These are phyloP conservation scores for Notamacropus eugenii DNA, from an alignment of 2,797 vertebrate genomes.

Conservation along the genomic window DNA sequence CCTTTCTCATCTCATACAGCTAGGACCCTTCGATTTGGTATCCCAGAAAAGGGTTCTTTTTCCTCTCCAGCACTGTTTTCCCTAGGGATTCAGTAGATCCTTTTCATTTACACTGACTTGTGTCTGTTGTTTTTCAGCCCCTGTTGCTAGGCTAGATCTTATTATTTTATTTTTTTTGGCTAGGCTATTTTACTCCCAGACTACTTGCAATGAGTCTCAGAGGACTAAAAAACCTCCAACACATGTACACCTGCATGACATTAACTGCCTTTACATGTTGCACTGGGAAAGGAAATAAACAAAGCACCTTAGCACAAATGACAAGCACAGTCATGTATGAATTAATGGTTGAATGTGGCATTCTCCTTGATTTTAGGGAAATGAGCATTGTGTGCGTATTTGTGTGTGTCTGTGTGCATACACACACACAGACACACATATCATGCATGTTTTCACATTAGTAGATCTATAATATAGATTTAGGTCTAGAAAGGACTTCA, in stretches of 20 bases:
- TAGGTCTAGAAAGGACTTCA: background rate
- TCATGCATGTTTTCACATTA: background rate
- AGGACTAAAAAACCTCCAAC: background rate
- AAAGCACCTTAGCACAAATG: background rate
- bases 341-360: background rate
- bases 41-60: background rate
- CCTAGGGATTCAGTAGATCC: background rate
- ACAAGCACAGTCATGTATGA: background rate
- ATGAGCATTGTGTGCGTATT: background rate
- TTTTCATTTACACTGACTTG: background rate
- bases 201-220: background rate
- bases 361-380: background rate
- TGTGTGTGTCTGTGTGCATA: too few relatives aligned
- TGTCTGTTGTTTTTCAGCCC: background rate
- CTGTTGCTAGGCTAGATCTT: background rate
- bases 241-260: background rate
- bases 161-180: background rate
- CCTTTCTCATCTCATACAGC: background rate
- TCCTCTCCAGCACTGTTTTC: background rate
- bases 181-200: slow-evolving; percentile 6
- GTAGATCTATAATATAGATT: background rate
- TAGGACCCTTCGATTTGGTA: background rate
- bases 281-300: background rate
- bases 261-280: background rate
- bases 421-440: background rate